A percentile compares a stretch with the other conserved stretches of the same genome.
Conservation (phyloP, 2,888 invertebrate species). For the Pachycephus smyrnensis region DNA sequence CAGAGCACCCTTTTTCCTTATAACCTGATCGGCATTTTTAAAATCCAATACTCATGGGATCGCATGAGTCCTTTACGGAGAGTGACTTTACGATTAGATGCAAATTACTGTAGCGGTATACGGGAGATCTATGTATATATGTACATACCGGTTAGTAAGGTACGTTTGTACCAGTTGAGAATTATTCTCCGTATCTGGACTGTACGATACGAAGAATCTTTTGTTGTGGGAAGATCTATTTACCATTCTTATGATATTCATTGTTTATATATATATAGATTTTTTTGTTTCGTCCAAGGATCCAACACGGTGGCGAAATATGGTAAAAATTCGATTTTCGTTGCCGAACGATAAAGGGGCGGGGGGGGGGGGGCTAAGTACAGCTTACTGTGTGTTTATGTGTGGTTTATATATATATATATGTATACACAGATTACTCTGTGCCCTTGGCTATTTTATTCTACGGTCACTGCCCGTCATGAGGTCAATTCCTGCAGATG, state of each 20-base stretch:
- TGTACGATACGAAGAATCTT: background rate
- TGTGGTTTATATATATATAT: background rate
- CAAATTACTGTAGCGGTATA: constrained; percentile 46
- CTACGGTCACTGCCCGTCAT: constrained; percentile 13
- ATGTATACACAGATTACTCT: background rate
- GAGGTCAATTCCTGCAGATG: constrained; percentile 9
- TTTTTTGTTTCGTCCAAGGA: no score
- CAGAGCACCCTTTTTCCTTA: background rate
- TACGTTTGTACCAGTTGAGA: background rate
- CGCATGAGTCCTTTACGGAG: constrained; percentile 9
- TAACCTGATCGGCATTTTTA: background rate
- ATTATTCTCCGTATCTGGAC: background rate
- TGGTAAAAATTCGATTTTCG: no score
- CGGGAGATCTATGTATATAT: constrained; percentile 9
- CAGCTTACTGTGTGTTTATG: no score
- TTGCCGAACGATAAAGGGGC: background rate
- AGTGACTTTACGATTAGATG: constrained; percentile 46
- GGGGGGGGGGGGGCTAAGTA: constrained; percentile 1
- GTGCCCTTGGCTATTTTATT: constrained; percentile 10
- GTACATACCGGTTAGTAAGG: background rate
- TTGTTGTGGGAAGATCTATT: background rate
- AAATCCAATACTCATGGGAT: background rate
- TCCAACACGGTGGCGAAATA: no score
- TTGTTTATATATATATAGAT: background rate
- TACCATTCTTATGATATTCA: background rate